Conservation (phyloP, 2,113 vertebrate genomes). For the Nesogale talazaci region DNA sequence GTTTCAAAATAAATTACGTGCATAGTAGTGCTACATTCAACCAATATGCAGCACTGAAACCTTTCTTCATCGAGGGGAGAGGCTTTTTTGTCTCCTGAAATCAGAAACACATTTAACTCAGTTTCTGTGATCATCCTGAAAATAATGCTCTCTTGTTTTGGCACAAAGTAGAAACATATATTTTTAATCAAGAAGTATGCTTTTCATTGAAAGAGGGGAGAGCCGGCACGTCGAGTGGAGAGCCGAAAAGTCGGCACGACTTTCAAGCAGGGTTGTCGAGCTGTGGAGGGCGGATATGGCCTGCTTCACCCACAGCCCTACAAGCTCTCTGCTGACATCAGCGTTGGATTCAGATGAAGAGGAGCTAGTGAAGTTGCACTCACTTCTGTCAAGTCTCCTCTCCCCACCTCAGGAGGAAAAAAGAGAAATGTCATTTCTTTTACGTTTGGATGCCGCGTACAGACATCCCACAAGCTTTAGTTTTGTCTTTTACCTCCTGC, state of each 20-base stretch:
- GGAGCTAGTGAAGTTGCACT: conserved; percentile 55
- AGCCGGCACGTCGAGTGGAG: conserved; percentile 8
- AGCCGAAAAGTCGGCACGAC: too few species aligned
- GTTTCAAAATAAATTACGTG: conserved; percentile 76
- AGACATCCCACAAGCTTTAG: conserved; percentile 60
- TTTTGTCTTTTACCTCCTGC: conserved; percentile 69
- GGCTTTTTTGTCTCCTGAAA: conserved; percentile 81
- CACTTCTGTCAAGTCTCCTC: conserved; percentile 36
- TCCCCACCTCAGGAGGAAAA: conserved; percentile 64
- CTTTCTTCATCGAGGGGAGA: conserved; percentile 75
- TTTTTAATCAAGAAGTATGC: conserved; percentile 82
- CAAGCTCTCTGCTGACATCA: conserved; percentile 6
- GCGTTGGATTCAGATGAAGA: conserved; percentile 57
- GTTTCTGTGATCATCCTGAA: conserved; percentile 82
- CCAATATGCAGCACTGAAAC: conserved; percentile 66
- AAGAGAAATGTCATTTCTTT: conserved; percentile 66
- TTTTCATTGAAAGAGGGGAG: conserved; percentile 78
- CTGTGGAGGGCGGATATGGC: conserved; percentile 50
- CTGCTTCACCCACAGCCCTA: conserved; percentile 25
- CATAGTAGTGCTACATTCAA: conserved; percentile 70
- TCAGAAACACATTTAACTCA: conserved; percentile 83
- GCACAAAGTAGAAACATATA: conserved; percentile 80
- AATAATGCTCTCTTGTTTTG: conserved; percentile 83
- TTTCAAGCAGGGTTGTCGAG: conserved; percentile 76
- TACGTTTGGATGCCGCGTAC: conserved; percentile 39